Evolutionary conservation across 1,140 invertebrate species (phyloP).

Genomic region (Tetraneura akinire): DNA sequence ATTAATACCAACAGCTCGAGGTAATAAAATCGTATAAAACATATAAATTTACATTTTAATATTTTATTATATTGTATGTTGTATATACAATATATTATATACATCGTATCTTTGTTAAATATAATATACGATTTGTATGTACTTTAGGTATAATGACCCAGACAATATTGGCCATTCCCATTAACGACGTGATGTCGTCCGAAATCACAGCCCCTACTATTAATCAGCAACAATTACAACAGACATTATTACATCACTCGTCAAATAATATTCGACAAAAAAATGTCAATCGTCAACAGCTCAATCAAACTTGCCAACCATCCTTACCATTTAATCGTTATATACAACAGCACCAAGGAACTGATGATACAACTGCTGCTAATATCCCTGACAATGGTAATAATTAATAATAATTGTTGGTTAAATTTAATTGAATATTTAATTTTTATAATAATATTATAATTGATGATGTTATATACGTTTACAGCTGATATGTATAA

Average conservation of each 20-base stretch:
- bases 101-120: neutral
- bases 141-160: slow-evolving; percentile 31
- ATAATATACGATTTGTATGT: too few relatives aligned
- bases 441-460: neutral
- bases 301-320: slow-evolving; percentile 15
- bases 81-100: neutral
- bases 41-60: neutral
- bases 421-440: too few relatives aligned
- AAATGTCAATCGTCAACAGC: slow-evolving; percentile 19
- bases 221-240: slow-evolving; percentile 6
- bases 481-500: slow-evolving; percentile 4
- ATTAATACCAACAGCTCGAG: slow-evolving; percentile 34
- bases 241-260: neutral
- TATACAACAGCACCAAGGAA: slow-evolving; percentile 6
- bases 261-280: slow-evolving; percentile 11
- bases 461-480: neutral
- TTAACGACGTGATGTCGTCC: slow-evolving; percentile 1
- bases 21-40: neutral
- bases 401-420: neutral
- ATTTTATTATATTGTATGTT: neutral
- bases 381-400: neutral
- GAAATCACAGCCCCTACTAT: neutral
- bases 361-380: neutral
- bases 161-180: slow-evolving; percentile 30
- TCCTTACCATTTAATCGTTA: slow-evolving; percentile 7